Evolutionary conservation across 2,888 invertebrate species (phyloP).

Genomic region (Perdita meconis): DNA sequence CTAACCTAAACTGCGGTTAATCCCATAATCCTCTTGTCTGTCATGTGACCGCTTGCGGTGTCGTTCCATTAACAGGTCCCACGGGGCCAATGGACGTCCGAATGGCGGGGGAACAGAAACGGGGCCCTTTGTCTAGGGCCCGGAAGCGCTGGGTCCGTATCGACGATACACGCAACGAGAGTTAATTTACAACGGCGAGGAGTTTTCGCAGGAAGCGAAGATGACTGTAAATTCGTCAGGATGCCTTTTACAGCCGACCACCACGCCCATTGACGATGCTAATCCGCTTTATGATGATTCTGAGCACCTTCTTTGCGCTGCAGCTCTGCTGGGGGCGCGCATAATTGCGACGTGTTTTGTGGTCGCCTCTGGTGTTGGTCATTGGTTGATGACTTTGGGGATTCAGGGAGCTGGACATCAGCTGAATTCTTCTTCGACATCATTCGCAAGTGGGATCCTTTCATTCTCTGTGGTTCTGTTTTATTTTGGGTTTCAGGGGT

Average conservation of each 20-base stretch:
- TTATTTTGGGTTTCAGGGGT: no score
- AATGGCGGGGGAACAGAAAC: background rate
- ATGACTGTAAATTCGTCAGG: slow-evolving; percentile 50
- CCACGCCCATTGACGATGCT: slow-evolving; percentile 6
- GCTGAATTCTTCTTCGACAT: background rate
- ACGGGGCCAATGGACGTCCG: slow-evolving; percentile 14
- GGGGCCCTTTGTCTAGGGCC: background rate
- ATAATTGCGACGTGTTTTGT: slow-evolving; percentile 1
- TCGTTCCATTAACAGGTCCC: slow-evolving; percentile 45
- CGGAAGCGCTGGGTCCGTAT: background rate
- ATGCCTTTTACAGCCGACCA: background rate
- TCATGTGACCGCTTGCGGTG: slow-evolving; percentile 38
- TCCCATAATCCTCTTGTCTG: slow-evolving; percentile 57
- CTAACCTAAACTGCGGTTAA: slow-evolving; percentile 44
- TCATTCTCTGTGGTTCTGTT: no score
- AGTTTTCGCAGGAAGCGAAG: background rate
- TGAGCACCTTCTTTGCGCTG: slow-evolving; percentile 28
- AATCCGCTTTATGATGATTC: slow-evolving; percentile 34
- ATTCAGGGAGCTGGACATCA: background rate
- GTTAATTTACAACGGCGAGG: slow-evolving; percentile 16
- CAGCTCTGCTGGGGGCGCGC: background rate
- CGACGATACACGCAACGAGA: background rate
- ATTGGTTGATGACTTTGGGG: no score
- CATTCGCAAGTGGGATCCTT: no score
- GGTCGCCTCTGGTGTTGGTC: background rate